Evolutionary conservation across 2,797 vertebrate genomes (phyloP), one percentile per base, ranked within the genome.

Genomic region (Lepus oiostolus): DNA sequence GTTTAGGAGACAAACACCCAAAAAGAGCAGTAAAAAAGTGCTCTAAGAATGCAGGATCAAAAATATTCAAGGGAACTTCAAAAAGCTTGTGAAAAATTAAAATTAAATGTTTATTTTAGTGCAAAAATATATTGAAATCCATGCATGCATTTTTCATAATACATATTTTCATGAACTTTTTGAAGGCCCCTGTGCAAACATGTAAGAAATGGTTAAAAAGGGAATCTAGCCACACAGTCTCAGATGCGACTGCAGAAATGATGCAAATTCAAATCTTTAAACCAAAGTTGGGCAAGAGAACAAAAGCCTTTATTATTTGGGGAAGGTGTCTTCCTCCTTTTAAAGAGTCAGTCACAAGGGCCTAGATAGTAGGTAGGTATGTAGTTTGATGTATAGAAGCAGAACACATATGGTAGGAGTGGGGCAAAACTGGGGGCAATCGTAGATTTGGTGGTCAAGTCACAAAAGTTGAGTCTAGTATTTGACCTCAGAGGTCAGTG

Each of bases 11-110:
- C 28, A 60, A 58, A 38, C 16, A 63, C 50, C 3, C 28, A 91
- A 85, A 62, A 5, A 3, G 11, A 2, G 4, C 52, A n/a, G 32
- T 95, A 82, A 62, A 92, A 92, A 88, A 81, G 63, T 77, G 28
- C 65, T 81, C 10, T 62, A 50, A 86, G 47, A 35, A 75, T n/a
- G 16, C 54, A 68, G 11, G 50, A 67, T 19, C 60, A 24, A 50
- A 74, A 71, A n/a, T 67, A 63, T 58, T 21, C 54, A 58, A 58
- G 54, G 1, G 19, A 58, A 58, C 16, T 58, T 58, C 2, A 1
- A 58, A 58, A 58, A 58, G 17, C 3, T 58, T 58, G 54, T 58
- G 19, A 7, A 58, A 58, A 58, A 58, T 21, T 58, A 58, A 21
- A 58, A 58, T 58, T 16, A 47, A 47, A 9, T 47, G 42, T 47